These are phyloP conservation scores for Chloebia gouldiae DNA, from an alignment of 2,113 vertebrate species.

Conservation along the genomic window DNA sequence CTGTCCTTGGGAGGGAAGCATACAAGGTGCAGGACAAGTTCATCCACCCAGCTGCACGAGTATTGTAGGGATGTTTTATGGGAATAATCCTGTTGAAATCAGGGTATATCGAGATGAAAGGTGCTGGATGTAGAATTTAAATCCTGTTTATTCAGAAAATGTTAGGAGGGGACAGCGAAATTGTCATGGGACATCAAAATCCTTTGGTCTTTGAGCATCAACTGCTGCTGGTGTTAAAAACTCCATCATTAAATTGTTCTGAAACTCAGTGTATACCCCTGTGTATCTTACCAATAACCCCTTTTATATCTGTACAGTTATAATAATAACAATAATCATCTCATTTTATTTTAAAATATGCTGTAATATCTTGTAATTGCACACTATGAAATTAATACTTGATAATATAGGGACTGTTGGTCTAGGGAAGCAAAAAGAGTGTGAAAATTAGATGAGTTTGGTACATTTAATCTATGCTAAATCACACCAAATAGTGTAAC, in stretches of 20 bases:
- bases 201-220: not conserved
- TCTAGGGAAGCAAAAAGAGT: not conserved
- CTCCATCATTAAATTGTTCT: rapidly evolving
- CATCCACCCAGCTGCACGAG: rapidly evolving
- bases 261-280: not conserved
- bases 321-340: not conserved
- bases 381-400: not conserved
- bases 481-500: not conserved
- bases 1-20: not conserved
- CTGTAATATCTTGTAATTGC: not conserved
- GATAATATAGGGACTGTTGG: not conserved
- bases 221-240: not conserved
- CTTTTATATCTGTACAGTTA: not conserved
- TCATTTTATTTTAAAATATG: not conserved
- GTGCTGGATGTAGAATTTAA: not conserved
- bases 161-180: not conserved
- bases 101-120: not conserved
- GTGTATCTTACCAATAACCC: not conserved
- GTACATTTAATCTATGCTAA: not conserved
- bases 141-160: not conserved
- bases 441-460: not conserved
- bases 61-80: not conserved
- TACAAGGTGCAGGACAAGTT: rapidly evolving
- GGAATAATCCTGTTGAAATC: not conserved
- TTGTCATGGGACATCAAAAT: not conserved